Conservation (phyloP, 1,140 invertebrate genomes). For the Cherax quadricarinatus region DNA sequence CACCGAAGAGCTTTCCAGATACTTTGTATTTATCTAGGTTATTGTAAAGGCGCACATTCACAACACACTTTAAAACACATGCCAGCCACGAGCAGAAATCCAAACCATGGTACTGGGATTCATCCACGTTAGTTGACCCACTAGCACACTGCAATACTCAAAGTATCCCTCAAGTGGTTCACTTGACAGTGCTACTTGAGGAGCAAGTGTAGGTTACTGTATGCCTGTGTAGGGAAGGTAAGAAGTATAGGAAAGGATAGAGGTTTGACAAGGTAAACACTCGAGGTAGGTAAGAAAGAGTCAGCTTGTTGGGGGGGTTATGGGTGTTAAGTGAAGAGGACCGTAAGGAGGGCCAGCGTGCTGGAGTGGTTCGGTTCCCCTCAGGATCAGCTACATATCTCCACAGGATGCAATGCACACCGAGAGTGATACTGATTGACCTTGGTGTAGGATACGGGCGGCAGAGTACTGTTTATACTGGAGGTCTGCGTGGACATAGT, state of each 20-base stretch:
- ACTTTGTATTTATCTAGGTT: too few species aligned
- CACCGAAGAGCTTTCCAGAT: too few species aligned
- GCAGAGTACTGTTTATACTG: slow-evolving; percentile 96
- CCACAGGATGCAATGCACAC: slow-evolving; percentile 61
- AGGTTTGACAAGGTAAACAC: not conserved
- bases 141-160: not conserved
- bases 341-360: slow-evolving; percentile 9
- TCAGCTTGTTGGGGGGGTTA: not conserved
- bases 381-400: not conserved
- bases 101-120: not conserved
- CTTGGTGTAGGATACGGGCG: slow-evolving; percentile 97
- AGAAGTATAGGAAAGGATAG: not conserved
- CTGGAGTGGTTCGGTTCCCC: slow-evolving; percentile 7
- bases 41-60: not conserved
- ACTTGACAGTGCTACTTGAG: not conserved
- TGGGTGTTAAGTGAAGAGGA: not conserved
- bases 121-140: not conserved
- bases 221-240: not conserved
- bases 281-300: not conserved
- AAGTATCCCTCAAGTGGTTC: not conserved
- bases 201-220: not conserved
- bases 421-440: slow-evolving; percentile 80
- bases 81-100: not conserved
- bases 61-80: not conserved
- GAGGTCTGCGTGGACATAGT: slow-evolving; percentile 99